Conservation (phyloP, 2,888 invertebrate species). For the Muschampia plurimacula region DNA sequence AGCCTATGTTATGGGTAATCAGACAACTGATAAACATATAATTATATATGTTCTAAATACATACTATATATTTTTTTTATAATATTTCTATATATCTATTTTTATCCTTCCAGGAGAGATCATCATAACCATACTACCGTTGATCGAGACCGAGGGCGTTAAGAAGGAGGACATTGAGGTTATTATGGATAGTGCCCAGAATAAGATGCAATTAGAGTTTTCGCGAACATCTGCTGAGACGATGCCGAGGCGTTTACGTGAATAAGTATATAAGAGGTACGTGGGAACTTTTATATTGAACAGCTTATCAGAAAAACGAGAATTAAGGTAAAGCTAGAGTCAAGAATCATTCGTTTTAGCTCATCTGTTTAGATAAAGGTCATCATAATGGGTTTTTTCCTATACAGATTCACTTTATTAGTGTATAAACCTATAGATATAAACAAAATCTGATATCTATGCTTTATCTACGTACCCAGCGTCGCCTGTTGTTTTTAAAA, state of each 20-base stretch:
- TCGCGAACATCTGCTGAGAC: constrained; percentile 70
- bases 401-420: too few relatives aligned
- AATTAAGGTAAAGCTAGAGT: too few relatives aligned
- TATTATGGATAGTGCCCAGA: constrained; percentile 88
- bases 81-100: neutral
- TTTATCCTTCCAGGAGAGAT: constrained; percentile 84
- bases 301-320: neutral
- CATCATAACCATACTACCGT: constrained; percentile 90
- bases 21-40: too few relatives aligned
- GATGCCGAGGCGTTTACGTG: constrained; percentile 21
- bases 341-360: too few relatives aligned
- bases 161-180: constrained; percentile 87
- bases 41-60: too few relatives aligned
- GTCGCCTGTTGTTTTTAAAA: too few relatives aligned
- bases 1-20: too few relatives aligned
- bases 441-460: too few relatives aligned
- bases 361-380: too few relatives aligned
- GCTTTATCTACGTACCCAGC: too few relatives aligned
- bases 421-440: too few relatives aligned
- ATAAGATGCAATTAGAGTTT: constrained; percentile 88
- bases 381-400: too few relatives aligned
- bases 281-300: neutral
- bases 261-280: constrained; percentile 30
- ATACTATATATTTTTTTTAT: neutral
- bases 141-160: constrained; percentile 88